Base-by-base conservation (phyloP, 2,797 vertebrate species). In the Mionectes olivaceus region DNA sequence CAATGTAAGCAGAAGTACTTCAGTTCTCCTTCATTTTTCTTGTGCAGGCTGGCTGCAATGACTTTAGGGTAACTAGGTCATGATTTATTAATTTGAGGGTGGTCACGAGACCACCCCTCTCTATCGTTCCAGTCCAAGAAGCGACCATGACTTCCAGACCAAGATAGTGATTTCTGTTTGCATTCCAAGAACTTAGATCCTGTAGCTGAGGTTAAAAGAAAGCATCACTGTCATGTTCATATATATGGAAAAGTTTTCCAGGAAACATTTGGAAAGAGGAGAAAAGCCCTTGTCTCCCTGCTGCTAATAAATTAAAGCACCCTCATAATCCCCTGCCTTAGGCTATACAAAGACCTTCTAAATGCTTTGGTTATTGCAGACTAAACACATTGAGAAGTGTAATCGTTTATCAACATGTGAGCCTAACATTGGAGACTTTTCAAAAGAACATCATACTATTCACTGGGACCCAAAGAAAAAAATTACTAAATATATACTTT, bases 361-460 rank as follows among this genome's bases (percentile, higher is more conserved):
- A 76, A 81, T 59, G 50, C 59, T 90, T 73, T 63, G 59, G 47
- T 33, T 27, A 10, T 30, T 64, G 85, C 75, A 91, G 94, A 93
- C 94, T 93, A 96, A 95, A 92, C 81, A 94, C 19, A 13, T 2
- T 56, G 74, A 55, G 61, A 92, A 91, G 70, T 8, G 33, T 22
- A 49, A 91, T 25, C 2, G 0, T 79, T 86, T 81, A 86, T 92
- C 69, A 95, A 57, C 39, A n/a, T 22, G 43, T 35, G n/a, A 94
- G 61, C 87, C 50, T 64, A 92, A 83, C 32, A 30, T 2, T 76
- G 84, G 84, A 96, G 50, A 65, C 30, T 53, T 56, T 49, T 79
- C 76, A 86, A 86, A 85, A 73, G 61, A 87, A 65, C 41, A 81
- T 55, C 39, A 32, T 11, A 61, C 32, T 57, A 30, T 69, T 83